Evolutionary conservation across 2,113 vertebrate genomes (phyloP), one percentile per base, ranked within the genome.

Genomic region (Clarias magur): DNA sequence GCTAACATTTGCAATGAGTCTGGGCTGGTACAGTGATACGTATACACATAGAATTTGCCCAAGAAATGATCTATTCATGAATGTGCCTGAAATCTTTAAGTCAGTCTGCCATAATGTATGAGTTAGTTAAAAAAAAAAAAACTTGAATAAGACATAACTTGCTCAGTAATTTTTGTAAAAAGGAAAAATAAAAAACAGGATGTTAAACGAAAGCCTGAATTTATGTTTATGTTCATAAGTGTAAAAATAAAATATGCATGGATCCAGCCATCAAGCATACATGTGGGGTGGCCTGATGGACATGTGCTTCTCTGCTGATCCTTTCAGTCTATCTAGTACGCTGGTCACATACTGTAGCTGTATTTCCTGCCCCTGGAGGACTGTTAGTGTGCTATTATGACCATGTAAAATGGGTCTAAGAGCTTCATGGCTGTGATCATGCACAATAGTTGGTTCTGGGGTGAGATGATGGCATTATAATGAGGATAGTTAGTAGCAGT

Each of bases 341-440:
- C 16, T 48, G 80, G 70, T 88, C 70, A 85, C 62, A 42, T 83
- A 38, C 34, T 38, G 34, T 38, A 63, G 72, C n/a, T 3, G 57
- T 79, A 79, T 87, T 82, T 85, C 57, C 12, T 79, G 53, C 76
- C 27, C 8, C 0, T 48, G 57, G 23, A 30, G 27, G 11, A 4
- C 6, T 67, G 62, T 25, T 59, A 72, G 30, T 70, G 67, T 84
- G 54, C 53, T 21, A 72, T 68, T 42, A 84, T 3, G 9, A 42
- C 19, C 67, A 34, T 72, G 53, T 70, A 19, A 54, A 59, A 86
- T 62, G 67, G 68, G 60, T 86, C 85, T 78, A 16, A 23, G 21
- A 68, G 87, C 89, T 88, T 60, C 67, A 87, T 86, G 88, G 79
- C 82, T 87, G 53, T 67, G 60, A 86, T 59, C 79, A 79, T 86